Evolutionary conservation across 2,888 invertebrate genomes (phyloP), one percentile per base, ranked within the genome.

Genomic region (Brachynemurus nebulosus): DNA sequence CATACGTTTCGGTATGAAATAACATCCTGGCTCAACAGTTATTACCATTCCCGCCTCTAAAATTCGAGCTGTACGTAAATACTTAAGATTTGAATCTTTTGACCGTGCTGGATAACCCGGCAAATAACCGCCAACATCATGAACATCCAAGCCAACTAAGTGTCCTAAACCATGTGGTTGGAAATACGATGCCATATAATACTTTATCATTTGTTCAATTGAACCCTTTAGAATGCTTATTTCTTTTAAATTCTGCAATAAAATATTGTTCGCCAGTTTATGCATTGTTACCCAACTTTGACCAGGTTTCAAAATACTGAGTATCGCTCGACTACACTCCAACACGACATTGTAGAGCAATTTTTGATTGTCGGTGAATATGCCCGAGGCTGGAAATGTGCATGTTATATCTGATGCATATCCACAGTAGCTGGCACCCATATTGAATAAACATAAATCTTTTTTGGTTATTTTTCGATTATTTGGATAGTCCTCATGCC

Each of bases 161-260:
- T 98, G 97, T 0, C 97, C 97, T 18, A 98, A 71, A 0, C 97
- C 97, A 64, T 98, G 97, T 1, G 97, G 97, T 69, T 95, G 93
- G 52, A 97, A 91, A 8, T 85, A 69, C 12, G 86, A 88, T 44
- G 82, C 82, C 19, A 97, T 65, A 9, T 85, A 80, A 19, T 72
- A 76, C 61, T 69, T 63, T 45, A 84, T 73, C 84, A 86, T 85
- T 8, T 78, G 77, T 44, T 81, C 74, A 2, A 84, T 72, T 34
- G 77, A 69, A 0, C 84, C 89, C 44, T 70, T 67, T 3, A 98
- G 61, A 21, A 97, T 61, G 1, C 86, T 86, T 3, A 81, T 83
- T n/a, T 71, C 68, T 52, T 77, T 81, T 45, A 98, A 65, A 44
- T 78, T 74, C 50, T 74, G 69, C 41, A 98, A 65, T 67, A 93